Conservation (phyloP, 2,888 invertebrate species). For the Philonicus albiceps region DNA sequence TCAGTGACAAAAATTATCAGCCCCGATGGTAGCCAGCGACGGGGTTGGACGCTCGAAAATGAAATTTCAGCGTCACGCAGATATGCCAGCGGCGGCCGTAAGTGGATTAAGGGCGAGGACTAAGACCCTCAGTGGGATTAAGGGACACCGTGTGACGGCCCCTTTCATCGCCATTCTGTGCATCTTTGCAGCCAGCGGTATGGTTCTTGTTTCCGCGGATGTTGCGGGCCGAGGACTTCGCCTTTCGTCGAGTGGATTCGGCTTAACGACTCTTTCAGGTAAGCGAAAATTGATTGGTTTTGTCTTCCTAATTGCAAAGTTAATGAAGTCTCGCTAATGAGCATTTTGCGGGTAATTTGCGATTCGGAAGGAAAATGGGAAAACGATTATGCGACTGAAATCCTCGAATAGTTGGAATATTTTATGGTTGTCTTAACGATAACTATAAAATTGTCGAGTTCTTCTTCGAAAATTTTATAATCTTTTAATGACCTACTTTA, state of each 20-base stretch:
- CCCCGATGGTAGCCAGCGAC: neutral
- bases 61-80: constrained; percentile 13
- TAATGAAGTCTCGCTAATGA: constrained; percentile 16
- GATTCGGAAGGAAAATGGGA: neutral
- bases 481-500: neutral
- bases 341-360: neutral
- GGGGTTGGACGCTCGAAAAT: constrained; percentile 12
- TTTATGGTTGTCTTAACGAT: neutral
- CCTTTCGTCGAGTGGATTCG: neutral
- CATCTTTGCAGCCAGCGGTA: neutral
- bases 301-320: neutral
- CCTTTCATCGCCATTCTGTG: neutral
- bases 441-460: neutral
- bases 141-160: neutral
- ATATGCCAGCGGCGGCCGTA: neutral
- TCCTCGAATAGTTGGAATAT: neutral
- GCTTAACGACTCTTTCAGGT: constrained; percentile 8
- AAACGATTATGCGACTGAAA: neutral
- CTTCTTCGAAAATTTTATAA: neutral
- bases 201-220: neutral
- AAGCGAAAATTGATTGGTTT: neutral
- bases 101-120: constrained; percentile 2
- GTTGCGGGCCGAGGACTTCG: neutral
- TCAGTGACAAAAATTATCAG: constrained; percentile 2
- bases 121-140: constrained; percentile 15